Percentiles rank a stretch among this genome's conserved stretches.
phyloP scores from a whole-genome alignment of 1,140 invertebrate species.

The Hesperophylax magnus region DNA sequence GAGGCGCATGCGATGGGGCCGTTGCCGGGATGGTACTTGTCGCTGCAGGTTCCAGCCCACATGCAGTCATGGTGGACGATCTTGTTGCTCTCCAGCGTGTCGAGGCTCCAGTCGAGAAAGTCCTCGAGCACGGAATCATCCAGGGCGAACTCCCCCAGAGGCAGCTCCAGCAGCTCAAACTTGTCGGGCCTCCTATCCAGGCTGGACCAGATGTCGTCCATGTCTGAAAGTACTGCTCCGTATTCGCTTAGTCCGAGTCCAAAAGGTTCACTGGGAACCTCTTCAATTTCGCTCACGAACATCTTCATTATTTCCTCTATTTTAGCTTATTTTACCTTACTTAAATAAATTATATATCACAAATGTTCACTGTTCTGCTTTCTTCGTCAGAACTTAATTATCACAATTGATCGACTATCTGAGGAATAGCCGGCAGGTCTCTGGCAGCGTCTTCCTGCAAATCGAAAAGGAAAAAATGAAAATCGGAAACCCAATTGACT shows the following conservation, averaged over 20 bases:
- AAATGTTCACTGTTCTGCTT: conserved; percentile 53
- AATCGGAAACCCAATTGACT: neutral
- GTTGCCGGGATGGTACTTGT: conserved; percentile 59
- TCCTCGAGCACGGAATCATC: conserved; percentile 60
- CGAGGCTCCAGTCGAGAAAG: conserved; percentile 63
- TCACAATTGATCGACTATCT: conserved; percentile 50
- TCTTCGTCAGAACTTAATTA: conserved; percentile 47
- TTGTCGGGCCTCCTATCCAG: conserved; percentile 53
- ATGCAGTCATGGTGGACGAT: conserved; percentile 69
- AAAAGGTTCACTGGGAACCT: conserved; percentile 34
- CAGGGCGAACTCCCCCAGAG: conserved; percentile 60
- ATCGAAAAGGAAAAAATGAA: neutral
- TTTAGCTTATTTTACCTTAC: conserved; percentile 40
- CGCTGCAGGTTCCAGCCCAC: conserved; percentile 67
- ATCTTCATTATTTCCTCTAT: conserved; percentile 46
- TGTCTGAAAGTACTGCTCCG: conserved; percentile 45
- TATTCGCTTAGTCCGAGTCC: conserved; percentile 36
- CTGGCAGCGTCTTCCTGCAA: conserved; percentile 45
- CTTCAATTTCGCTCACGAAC: conserved; percentile 38
- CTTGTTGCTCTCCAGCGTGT: conserved; percentile 63
- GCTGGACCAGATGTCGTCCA: conserved; percentile 53
- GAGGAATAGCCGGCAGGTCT: conserved; percentile 45
- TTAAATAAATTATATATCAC: conserved; percentile 51
- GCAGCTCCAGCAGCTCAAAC: conserved; percentile 63
- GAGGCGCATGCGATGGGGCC: neutral